Evolutionary conservation across 2,888 invertebrate species (phyloP).

Genomic region (Drosophila nigricruria): DNA sequence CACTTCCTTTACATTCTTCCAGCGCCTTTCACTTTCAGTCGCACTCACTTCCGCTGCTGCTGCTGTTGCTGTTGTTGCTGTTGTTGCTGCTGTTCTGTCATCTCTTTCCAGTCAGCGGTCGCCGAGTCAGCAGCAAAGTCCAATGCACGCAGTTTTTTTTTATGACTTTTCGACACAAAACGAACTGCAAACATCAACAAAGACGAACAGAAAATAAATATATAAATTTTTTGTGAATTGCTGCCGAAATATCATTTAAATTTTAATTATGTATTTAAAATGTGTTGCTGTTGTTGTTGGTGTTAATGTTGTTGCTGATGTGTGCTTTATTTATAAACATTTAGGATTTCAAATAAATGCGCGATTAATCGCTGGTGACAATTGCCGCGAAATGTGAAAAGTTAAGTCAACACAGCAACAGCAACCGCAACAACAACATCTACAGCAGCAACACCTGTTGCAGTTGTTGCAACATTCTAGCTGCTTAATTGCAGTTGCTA

Average conservation of each 20-base stretch:
- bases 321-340: constrained; percentile 64
- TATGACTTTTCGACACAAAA: constrained; percentile 53
- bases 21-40: constrained; percentile 74
- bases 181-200: constrained; percentile 59
- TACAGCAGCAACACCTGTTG: constrained; percentile 15
- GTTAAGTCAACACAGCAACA: constrained; percentile 15
- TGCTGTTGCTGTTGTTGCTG: constrained; percentile 21
- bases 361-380: constrained; percentile 32
- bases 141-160: constrained; percentile 69
- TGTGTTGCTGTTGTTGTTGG: constrained; percentile 16
- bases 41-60: constrained; percentile 43
- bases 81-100: constrained; percentile 28
- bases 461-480: constrained; percentile 41
- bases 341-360: constrained; percentile 37
- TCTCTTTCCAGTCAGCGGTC: constrained; percentile 9
- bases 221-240: constrained; percentile 29
- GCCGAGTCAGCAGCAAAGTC: constrained; percentile 58
- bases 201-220: constrained; percentile 39
- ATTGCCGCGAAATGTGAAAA: constrained; percentile 27
- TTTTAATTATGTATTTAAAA: constrained; percentile 71
- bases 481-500: constrained; percentile 8
- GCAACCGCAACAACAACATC: constrained; percentile 6
- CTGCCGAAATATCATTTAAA: constrained; percentile 56
- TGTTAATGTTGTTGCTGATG: constrained; percentile 26
- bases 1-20: constrained; percentile 64